Evolutionary conservation across 2,113 vertebrate species (phyloP).

Genomic region (Rhabdomys dilectus): DNA sequence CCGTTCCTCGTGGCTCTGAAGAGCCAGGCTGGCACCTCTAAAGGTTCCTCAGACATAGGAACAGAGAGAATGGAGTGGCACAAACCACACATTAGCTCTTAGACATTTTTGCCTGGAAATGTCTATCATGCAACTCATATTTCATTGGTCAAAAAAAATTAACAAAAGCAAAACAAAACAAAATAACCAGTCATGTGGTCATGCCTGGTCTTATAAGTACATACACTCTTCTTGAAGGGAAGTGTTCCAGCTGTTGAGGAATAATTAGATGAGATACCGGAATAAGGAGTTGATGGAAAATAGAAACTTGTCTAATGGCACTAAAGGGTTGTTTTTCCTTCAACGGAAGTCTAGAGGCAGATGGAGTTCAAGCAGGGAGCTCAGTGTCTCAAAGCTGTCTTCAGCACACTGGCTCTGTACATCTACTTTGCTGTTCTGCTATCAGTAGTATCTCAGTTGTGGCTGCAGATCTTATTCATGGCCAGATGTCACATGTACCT

Average conservation of each 20-base stretch:
- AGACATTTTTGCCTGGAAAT: conserved; percentile 4
- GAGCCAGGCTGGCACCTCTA: background rate
- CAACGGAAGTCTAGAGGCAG: background rate
- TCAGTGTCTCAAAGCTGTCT: background rate
- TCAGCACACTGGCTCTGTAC: background rate
- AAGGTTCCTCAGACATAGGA: background rate
- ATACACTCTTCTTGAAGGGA: background rate
- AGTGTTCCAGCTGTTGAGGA: background rate
- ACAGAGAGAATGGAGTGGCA: background rate
- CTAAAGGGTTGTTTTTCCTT: background rate
- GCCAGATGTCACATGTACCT: background rate
- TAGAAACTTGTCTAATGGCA: conserved; percentile 21
- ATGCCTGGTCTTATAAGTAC: background rate
- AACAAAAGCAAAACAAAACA: too few relatives aligned
- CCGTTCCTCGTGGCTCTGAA: background rate
- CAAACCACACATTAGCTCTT: background rate
- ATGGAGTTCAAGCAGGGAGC: background rate
- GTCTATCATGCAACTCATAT: background rate
- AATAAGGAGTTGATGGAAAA: background rate
- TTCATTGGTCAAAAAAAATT: background rate
- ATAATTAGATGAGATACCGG: background rate
- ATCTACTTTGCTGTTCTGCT: background rate
- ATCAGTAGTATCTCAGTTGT: background rate
- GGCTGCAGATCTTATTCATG: background rate
- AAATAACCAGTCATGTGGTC: background rate